phyloP scores from a whole-genome alignment of 2,797 vertebrate species.

The Typhlichthys eigenmanni region DNA sequence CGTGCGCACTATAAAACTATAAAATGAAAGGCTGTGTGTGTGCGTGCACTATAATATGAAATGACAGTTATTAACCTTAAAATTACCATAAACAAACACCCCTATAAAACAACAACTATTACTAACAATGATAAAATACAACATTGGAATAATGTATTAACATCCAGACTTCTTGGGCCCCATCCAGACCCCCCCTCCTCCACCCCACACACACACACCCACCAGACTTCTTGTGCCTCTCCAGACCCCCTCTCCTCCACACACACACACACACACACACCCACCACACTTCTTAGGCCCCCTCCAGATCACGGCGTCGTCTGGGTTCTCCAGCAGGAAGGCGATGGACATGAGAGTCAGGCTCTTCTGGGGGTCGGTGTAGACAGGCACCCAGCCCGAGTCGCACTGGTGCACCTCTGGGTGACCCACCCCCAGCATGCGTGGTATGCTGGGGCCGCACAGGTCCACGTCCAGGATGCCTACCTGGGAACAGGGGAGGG shows the following conservation, averaged over 20 bases:
- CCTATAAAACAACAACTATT: neutral
- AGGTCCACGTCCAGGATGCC: constrained; percentile 94
- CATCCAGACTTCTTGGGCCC: constrained; percentile 92
- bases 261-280: neutral
- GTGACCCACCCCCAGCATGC: constrained; percentile 82
- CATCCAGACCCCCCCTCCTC: constrained; percentile 76
- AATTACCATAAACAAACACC: too few species aligned
- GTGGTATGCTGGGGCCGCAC: constrained; percentile 94
- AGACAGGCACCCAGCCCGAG: constrained; percentile 91
- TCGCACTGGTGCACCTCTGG: constrained; percentile 91
- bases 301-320: constrained; percentile 82
- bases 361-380: constrained; percentile 80
- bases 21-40: too few species aligned
- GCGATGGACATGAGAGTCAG: constrained; percentile 94
- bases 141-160: too few species aligned
- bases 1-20: too few species aligned
- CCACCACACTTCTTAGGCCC: neutral
- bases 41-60: too few species aligned
- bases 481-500: constrained; percentile 74
- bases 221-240: constrained; percentile 96
- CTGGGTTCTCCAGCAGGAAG: constrained; percentile 89
- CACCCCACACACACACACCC: too few species aligned
- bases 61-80: too few species aligned
- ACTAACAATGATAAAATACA: too few species aligned
- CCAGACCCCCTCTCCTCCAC: constrained; percentile 66